Evolutionary conservation across 2,888 invertebrate species (phyloP).

Genomic region (Platerodrilus igneus): DNA sequence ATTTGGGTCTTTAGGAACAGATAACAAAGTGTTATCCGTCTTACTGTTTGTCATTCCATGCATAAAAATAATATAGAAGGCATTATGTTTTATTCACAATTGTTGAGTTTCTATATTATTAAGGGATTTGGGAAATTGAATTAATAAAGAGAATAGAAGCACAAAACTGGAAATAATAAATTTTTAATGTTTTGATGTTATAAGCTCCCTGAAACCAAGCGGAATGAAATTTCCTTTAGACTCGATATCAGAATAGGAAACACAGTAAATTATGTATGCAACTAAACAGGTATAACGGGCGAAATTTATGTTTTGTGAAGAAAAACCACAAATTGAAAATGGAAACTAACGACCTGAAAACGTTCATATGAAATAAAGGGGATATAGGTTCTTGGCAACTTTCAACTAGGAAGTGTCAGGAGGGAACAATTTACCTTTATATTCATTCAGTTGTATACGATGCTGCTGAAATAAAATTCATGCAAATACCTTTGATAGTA

Average conservation of each 20-base stretch:
- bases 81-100: too few species aligned
- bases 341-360: conserved; percentile 21
- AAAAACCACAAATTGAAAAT: conserved; percentile 23
- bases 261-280: conserved; percentile 17
- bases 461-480: too few species aligned
- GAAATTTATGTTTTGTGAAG: conserved; percentile 19
- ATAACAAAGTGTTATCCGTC: conserved; percentile 37
- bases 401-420: conserved; percentile 14
- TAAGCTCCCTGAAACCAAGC: conserved; percentile 4
- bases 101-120: too few species aligned
- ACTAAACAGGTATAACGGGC: conserved; percentile 17
- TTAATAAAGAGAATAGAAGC: neutral
- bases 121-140: too few species aligned
- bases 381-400: conserved; percentile 16
- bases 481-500: too few species aligned
- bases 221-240: conserved; percentile 11
- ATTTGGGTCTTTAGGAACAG: conserved; percentile 32
- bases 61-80: conserved; percentile 9
- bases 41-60: conserved; percentile 15
- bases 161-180: conserved; percentile 8
- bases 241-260: conserved; percentile 6
- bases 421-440: conserved; percentile 11
- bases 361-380: conserved; percentile 16
- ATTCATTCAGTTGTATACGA: too few species aligned
- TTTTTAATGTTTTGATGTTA: conserved; percentile 11